A percentile compares a stretch with the other conserved stretches of the same genome.
phyloP scores from a whole-genome alignment of 2,113 vertebrate species.

The Tetrao urogallus region DNA sequence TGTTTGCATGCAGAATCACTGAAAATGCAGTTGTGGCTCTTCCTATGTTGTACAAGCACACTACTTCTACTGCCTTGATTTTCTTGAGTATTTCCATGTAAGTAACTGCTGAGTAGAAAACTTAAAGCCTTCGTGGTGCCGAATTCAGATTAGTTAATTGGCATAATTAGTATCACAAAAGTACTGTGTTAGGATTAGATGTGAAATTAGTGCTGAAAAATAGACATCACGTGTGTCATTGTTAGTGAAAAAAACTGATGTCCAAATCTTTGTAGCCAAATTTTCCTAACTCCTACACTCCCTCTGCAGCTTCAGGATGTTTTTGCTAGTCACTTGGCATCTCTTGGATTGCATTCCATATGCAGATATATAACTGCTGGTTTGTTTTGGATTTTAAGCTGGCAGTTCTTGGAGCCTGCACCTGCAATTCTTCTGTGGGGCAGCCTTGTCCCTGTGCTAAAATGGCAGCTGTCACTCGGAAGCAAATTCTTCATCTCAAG shows the following conservation, averaged over 20 bases:
- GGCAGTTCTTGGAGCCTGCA: constrained; percentile 87
- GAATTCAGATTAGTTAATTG: neutral
- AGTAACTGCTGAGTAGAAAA: neutral
- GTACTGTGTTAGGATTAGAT: neutral
- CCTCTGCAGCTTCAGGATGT: neutral
- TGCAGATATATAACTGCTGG: neutral
- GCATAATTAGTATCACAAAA: neutral
- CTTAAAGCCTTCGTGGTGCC: neutral
- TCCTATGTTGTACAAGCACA: neutral
- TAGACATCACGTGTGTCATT: accelerated
- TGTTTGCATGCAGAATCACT: neutral
- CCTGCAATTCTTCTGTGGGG: constrained; percentile 69
- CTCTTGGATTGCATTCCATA: neutral
- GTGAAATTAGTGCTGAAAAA: neutral
- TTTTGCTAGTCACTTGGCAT: neutral
- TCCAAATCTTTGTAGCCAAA: too few relatives aligned
- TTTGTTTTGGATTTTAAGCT: constrained; percentile 76
- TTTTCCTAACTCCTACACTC: neutral
- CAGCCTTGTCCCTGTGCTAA: constrained; percentile 86
- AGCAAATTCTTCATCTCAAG: constrained; percentile 84
- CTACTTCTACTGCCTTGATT: neutral
- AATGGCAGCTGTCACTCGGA: constrained; percentile 82
- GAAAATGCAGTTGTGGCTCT: neutral
- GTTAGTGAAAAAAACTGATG: neutral
- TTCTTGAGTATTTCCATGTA: neutral